phyloP scores from a whole-genome alignment of 1,140 invertebrate species.

The Drosophila teissieri region DNA sequence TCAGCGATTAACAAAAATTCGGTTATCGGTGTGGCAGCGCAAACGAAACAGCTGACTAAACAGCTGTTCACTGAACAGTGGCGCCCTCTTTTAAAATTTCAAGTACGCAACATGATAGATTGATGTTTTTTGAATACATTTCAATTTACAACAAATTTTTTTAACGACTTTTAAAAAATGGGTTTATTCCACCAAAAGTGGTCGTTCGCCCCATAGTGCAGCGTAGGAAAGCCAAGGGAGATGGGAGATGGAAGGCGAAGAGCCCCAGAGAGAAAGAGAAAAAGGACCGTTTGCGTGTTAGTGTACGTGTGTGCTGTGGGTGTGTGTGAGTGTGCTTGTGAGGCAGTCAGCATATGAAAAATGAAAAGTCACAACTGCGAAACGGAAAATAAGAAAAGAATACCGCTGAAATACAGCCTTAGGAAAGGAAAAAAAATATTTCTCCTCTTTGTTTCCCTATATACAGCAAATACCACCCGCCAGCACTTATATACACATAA shows the following conservation, averaged over 20 bases:
- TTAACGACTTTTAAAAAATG: no score
- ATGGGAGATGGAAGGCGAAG: conserved; percentile 38
- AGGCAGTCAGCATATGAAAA: conserved; percentile 77
- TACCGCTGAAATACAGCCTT: conserved; percentile 35
- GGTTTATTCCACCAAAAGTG: no score
- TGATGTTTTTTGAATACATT: no score
- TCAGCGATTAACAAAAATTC: no score
- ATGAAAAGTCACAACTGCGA: conserved; percentile 77
- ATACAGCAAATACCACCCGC: conserved; percentile 45
- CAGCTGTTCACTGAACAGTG: no score
- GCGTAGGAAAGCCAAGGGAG: conserved; percentile 21
- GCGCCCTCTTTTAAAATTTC: no score
- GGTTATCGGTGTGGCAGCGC: no score
- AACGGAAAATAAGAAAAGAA: conserved; percentile 46
- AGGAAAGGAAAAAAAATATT: conserved; percentile 25
- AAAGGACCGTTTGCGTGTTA: neutral
- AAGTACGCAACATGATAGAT: no score
- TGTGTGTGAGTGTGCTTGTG: conserved; percentile 21
- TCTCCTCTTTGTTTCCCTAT: conserved; percentile 38
- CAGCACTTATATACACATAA: conserved; percentile 23
- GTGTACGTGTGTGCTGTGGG: neutral
- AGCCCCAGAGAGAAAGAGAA: conserved; percentile 29
- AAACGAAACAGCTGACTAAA: no score
- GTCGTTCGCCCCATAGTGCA: no score
- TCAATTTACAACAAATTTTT: no score